A percentile compares a stretch with the other conserved stretches of the same genome.
Conservation (phyloP, 1,140 invertebrate genomes). For the Penaeus vannamei region DNA sequence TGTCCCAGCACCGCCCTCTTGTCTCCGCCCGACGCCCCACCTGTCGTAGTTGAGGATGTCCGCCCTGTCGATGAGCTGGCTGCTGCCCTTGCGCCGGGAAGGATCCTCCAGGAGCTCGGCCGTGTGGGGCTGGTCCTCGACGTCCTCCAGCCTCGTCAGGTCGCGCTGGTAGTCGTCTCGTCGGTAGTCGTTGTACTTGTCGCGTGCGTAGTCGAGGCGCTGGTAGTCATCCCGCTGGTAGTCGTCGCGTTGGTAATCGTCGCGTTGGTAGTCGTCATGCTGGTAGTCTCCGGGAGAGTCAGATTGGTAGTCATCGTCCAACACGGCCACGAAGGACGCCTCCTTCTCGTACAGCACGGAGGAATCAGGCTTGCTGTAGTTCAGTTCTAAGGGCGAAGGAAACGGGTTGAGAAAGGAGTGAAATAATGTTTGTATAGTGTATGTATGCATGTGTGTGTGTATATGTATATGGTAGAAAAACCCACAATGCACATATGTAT, state of each 20-base stretch:
- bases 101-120: neutral
- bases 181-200: too few species aligned
- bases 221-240: constrained; percentile 30
- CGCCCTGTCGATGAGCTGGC: constrained; percentile 50
- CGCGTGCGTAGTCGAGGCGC: neutral
- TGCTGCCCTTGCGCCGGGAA: constrained; percentile 16
- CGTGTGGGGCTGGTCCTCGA: neutral
- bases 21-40: neutral
- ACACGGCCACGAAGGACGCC: constrained; percentile 84
- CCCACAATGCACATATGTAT: too few species aligned
- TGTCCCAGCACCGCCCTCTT: neutral
- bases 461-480: too few species aligned
- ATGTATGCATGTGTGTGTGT: too few species aligned
- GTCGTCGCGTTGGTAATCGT: constrained; percentile 5
- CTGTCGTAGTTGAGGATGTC: constrained; percentile 59
- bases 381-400: constrained; percentile 67
- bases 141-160: neutral
- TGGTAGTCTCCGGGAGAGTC: constrained; percentile 11
- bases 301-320: constrained; percentile 73
- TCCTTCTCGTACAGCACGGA: constrained; percentile 85
- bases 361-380: constrained; percentile 78
- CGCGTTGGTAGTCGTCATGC: constrained; percentile 13
- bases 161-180: constrained; percentile 21
- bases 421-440: too few species aligned
- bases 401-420: neutral